Base-by-base conservation (phyloP, 2,888 invertebrate genomes). In the Scotopteryx bipunctaria region DNA sequence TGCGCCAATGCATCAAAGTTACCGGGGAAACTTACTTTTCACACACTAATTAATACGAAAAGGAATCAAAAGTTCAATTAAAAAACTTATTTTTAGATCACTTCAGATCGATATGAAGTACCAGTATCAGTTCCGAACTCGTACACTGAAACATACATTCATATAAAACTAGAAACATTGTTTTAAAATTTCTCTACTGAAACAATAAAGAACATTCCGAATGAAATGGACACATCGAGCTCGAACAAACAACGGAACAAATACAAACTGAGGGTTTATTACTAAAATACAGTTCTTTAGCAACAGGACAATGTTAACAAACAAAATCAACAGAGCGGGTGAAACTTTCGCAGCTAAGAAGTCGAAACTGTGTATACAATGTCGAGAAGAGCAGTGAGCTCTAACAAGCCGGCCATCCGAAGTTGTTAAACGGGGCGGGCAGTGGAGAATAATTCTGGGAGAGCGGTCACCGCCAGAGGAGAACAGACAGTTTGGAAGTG, bases 351-450 rank as follows among this genome's bases (percentile, higher is more conserved):
- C 76, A 76, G 81, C 83, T 77, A 81, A 83, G 83, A 82, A 86
- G 83, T 83, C 73, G 76, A 76, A 83, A 84, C 85, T 79, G 78
- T 80, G 78, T 79, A 78, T 75, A 81, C 83, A 83, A 78, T 83
- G 86, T 83, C 66, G 76, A 73, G 73, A 67, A 66, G 66, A 78
- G 72, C 72, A 73, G 76, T 71, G 74, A 78, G 78, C 78, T 73
- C 77, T 86, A 88, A 89, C 87, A 85, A 86, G 84, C 82, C 70
- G 73, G 73, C 81, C 83, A 83, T 80, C 79, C 75, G 71, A 88
- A 88, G 74, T 87, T 83, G 84, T 82, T 83, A 81, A 83, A 76
- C 78, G 77, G 65, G 63, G 66, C 65, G 67, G 65, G 57, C 63
- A 61, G 60, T 63, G 71, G 70, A 69, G 76, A 78, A 81, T 82